Base-by-base conservation (phyloP, 1,140 invertebrate genomes). In the Zaprionus kolodkinae region DNA sequence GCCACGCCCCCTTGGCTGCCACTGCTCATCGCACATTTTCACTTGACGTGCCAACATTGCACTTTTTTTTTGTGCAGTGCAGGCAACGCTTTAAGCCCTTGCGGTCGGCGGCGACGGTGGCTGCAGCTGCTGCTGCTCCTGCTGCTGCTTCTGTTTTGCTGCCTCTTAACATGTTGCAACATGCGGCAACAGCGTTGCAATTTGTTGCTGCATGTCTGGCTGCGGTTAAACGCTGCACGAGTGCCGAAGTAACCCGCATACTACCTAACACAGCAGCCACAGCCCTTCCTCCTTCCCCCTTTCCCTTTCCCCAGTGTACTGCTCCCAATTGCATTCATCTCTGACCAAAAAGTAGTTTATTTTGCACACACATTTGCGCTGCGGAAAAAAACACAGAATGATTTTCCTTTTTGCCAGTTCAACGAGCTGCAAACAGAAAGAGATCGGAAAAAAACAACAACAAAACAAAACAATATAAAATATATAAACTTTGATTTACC, bases 171-270 rank as follows among this genome's bases (percentile, higher is more conserved):
- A 72, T 66, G 52, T 45, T 73, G 64, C 45, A 52, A 11, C 48
- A n/a, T 56, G 45, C 15, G 36, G 67, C 67, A 60, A 61, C 30
- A 68, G 54, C 76, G 69, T 69, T 88, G 80, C 77, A 88, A 78
- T 87, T 83, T 84, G 81, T 81, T 87, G 79, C 79, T 61, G 70
- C 69, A 30, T 71, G 72, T 76, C 73, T 76, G 79, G 81, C 75
- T 79, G 82, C 40, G 82, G 76, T 71, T 80, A 80, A 80, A 62
- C 82, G 74, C 81, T 65, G 70, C 81, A 78, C 60, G 64, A 83
- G 80, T 76, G 64, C 67, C 76, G 36, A 59, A 59, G 17, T 5
- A 25, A 9, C 2, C n/a, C 27, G 21, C 21, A 21, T 21, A 30
- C 3, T n/a, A 45, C 40, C 40, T 45, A 45, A 45, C 40, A 9